A percentile compares a stretch with the other conserved stretches of the same genome.
Evolutionary conservation across 2,888 invertebrate genomes (phyloP).

Genomic region (Pristionchus japonicus): DNA sequence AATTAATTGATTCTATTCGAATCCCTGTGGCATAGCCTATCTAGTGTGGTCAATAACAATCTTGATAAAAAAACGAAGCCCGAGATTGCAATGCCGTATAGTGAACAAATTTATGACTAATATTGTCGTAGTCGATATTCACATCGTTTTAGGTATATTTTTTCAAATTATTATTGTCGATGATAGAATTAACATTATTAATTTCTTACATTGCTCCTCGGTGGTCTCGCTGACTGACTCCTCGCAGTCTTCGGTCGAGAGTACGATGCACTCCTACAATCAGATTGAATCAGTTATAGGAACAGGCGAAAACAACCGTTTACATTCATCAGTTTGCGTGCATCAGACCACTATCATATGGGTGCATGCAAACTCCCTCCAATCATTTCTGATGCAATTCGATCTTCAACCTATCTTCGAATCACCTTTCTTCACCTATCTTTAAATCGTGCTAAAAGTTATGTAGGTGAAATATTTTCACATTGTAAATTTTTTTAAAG

Average conservation of each 20-base stretch:
- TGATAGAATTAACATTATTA: not conserved
- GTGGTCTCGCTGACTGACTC: conserved; percentile 26
- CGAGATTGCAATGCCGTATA: no score
- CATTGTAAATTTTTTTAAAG: not conserved
- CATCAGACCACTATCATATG: not conserved
- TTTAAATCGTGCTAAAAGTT: no score
- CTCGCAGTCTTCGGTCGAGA: conserved; percentile 28
- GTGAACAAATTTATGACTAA: no score
- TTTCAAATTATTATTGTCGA: not conserved
- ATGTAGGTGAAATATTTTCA: no score
- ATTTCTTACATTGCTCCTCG: conserved; percentile 39
- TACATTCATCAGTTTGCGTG: no score
- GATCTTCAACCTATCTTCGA: no score
- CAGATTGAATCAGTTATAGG: not conserved
- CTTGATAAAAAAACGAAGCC: not conserved
- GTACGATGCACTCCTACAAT: conserved; percentile 35
- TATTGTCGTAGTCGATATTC: no score
- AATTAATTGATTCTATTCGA: not conserved
- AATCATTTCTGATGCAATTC: no score
- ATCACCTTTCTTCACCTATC: no score
- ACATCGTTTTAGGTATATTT: not conserved
- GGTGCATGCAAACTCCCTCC: no score
- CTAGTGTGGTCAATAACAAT: not conserved
- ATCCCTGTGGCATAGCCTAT: not conserved
- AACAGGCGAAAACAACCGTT: not conserved